phyloP scores from a whole-genome alignment of 2,113 vertebrate genomes.

The Lonchura striata region DNA sequence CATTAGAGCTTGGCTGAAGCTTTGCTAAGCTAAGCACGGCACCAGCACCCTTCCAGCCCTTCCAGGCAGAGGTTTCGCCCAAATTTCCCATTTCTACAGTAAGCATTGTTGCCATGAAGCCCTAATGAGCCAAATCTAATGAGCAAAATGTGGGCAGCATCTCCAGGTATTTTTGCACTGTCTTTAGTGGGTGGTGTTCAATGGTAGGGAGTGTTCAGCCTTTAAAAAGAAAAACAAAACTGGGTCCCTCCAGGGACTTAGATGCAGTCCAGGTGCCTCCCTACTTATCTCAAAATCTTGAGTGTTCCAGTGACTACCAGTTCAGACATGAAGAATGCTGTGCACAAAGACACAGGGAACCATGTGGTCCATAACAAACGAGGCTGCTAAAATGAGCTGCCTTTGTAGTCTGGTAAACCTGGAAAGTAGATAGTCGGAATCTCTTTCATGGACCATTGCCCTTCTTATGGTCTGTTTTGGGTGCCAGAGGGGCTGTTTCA shows the following conservation, averaged over 20 bases:
- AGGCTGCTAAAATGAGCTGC: background rate
- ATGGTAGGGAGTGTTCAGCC: background rate
- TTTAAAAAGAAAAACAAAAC: background rate
- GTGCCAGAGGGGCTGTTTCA: background rate
- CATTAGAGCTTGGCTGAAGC: background rate
- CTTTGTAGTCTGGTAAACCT: background rate
- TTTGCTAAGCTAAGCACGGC: background rate
- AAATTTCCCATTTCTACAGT: background rate
- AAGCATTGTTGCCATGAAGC: background rate
- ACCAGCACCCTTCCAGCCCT: background rate
- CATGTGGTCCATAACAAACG: accelerated
- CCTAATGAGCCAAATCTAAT: background rate
- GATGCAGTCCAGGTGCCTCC: background rate
- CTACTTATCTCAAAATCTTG: background rate
- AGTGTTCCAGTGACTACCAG: background rate
- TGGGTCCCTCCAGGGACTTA: background rate
- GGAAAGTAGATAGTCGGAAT: background rate
- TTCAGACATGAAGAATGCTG: background rate
- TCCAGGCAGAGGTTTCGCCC: background rate
- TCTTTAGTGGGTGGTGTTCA: background rate
- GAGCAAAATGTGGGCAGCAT: background rate
- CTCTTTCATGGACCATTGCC: background rate
- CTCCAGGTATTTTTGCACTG: background rate
- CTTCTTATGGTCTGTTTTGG: background rate
- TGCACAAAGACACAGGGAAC: background rate